Evolutionary conservation across 2,888 invertebrate genomes (phyloP), one percentile per base, ranked within the genome.

Genomic region (Melanophora roralis): DNA sequence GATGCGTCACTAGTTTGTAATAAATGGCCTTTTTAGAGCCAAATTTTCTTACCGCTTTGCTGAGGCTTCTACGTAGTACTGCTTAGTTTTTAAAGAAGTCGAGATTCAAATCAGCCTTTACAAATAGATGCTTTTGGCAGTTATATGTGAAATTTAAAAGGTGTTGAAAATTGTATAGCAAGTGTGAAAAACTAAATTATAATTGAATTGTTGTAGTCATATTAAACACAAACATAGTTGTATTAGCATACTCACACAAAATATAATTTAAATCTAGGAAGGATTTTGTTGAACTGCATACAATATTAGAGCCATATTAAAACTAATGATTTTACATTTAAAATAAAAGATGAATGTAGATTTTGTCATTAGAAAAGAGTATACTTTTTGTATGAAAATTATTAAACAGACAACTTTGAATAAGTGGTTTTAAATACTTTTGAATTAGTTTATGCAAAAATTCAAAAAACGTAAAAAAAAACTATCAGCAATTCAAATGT

Each of bases 101-200:
- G 38, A 77, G 80, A 80, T 77, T 81, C 71, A 78, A 78, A 75
- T 78, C 80, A 67, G 68, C 64, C 69, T 79, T 72, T 72, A 68
- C 79, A 78, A 79, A 76, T 72, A 87, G 87, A 86, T 87, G 88
- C 86, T 86, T 87, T 86, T 86, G 88, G 88, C 88, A 86, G 86
- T 87, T 86, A 87, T 87, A 87, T 86, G 86, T 86, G 88, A 87
- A 86, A 87, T 85, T 87, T 85, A 84, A 84, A 86, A 82, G 86
- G 88, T 87, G 87, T 87, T 87, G 87, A 87, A 87, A 88, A 80
- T 80, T 73, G 72, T 76, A 64, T 73, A 64, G 80, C 75, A 79
- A 74, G 79, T 79, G 76, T 79, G 79, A 79, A 79, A 73, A 73
- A 79, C 55, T 76, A 77, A 76, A 80, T 80, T 72, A 72, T 68